Evolutionary conservation across 2,888 invertebrate species (phyloP).

Genomic region (Dasypolia templi): DNA sequence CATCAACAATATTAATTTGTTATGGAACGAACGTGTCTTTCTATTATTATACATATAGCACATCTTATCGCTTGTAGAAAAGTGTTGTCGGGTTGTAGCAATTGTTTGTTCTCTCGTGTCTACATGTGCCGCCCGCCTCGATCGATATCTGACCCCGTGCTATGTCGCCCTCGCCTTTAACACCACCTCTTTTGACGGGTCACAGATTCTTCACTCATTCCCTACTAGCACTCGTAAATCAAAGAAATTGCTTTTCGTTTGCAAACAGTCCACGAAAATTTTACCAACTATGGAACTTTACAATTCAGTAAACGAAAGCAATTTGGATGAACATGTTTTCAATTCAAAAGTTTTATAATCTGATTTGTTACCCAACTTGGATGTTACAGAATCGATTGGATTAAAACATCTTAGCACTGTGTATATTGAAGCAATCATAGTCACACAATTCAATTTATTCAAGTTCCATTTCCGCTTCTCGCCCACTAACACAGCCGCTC

Average conservation of each 20-base stretch:
- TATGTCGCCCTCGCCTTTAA: slow-evolving; percentile 81
- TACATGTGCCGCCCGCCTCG: slow-evolving; percentile 74
- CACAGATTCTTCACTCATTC: slow-evolving; percentile 67
- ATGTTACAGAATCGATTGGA: slow-evolving; percentile 63
- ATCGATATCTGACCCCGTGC: slow-evolving; percentile 87
- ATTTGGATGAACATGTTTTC: slow-evolving; percentile 20
- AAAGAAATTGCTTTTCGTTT: slow-evolving; percentile 53
- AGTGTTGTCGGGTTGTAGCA: slow-evolving; percentile 70
- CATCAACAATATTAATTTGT: slow-evolving; percentile 64
- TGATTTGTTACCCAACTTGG: slow-evolving; percentile 21
- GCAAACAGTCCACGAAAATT: neutral
- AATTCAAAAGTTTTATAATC: slow-evolving; percentile 30
- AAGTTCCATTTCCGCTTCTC: slow-evolving; percentile 81
- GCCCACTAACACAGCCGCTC: slow-evolving; percentile 79
- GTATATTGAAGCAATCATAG: slow-evolving; percentile 80
- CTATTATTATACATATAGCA: slow-evolving; percentile 34
- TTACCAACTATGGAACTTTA: neutral
- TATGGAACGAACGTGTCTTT: slow-evolving; percentile 63
- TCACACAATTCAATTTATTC: slow-evolving; percentile 86
- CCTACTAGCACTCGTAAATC: slow-evolving; percentile 52
- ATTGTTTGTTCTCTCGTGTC: slow-evolving; percentile 76
- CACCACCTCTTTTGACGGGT: slow-evolving; percentile 78
- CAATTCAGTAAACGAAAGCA: slow-evolving; percentile 11
- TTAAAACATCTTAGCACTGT: slow-evolving; percentile 72
- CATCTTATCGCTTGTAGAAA: slow-evolving; percentile 62